These are phyloP conservation scores for Sepioteuthis lessoniana DNA, from an alignment of 2,888 invertebrate genomes.

Conservation along the genomic window DNA sequence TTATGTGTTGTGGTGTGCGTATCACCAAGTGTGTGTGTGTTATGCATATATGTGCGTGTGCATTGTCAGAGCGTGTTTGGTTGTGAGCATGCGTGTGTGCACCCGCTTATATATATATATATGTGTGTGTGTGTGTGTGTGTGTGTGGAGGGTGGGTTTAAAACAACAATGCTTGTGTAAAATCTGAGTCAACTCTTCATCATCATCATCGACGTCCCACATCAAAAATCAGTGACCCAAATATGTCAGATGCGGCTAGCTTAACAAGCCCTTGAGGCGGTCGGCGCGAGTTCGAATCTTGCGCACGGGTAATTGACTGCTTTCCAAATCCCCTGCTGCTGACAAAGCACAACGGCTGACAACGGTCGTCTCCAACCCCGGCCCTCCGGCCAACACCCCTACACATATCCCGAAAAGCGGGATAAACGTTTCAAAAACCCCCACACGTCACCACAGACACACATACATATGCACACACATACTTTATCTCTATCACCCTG, in stretches of 20 bases:
- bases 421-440: no score
- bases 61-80: background rate
- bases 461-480: background rate
- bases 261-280: background rate
- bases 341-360: background rate
- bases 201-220: background rate
- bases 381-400: fast-evolving
- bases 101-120: background rate
- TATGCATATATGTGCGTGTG: background rate
- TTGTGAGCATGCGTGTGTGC: background rate
- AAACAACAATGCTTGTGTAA: background rate
- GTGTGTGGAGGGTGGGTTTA: background rate
- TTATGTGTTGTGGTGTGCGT: background rate
- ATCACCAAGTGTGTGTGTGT: background rate
- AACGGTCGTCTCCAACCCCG: no score
- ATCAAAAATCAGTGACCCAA: background rate
- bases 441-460: background rate
- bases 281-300: background rate
- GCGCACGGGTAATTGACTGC: background rate
- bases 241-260: constrained; percentile 18
- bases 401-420: background rate
- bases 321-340: background rate
- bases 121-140: background rate
- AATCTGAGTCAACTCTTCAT: background rate
- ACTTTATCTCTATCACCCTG: background rate